These are phyloP conservation scores for Leptinotarsa juncta DNA, from an alignment of 2,888 invertebrate species.

Conservation along the genomic window DNA sequence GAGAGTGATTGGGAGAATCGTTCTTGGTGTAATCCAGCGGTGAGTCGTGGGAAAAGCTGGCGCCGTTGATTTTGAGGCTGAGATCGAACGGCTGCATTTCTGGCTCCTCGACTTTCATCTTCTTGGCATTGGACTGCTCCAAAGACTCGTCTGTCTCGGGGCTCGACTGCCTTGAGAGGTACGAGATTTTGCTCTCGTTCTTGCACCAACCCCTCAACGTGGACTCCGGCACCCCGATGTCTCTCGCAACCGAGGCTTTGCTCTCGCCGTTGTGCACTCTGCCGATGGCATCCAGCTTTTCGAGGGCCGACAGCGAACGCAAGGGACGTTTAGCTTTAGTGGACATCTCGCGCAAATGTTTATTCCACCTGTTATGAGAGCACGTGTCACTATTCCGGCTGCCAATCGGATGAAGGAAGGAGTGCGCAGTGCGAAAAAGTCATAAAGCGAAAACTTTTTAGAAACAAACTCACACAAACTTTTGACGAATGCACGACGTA, in stretches of 20 bases:
- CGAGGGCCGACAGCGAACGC: constrained; percentile 79
- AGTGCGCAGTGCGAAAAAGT: constrained; percentile 62
- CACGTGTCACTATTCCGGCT: constrained; percentile 55
- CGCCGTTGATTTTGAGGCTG: constrained; percentile 52
- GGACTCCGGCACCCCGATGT: constrained; percentile 88
- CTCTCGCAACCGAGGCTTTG: constrained; percentile 86
- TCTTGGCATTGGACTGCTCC: constrained; percentile 57
- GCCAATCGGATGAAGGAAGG: constrained; percentile 55
- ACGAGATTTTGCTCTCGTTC: constrained; percentile 81
- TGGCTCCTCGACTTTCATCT: constrained; percentile 53
- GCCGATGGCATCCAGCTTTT: constrained; percentile 85
- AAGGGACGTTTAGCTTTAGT: constrained; percentile 82
- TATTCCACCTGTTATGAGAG: constrained; percentile 29
- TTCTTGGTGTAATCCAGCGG: constrained; percentile 39
- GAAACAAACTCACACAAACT: constrained; percentile 58
- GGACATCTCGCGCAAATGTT: constrained; percentile 66
- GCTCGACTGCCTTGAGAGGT: constrained; percentile 78
- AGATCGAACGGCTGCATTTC: constrained; percentile 59
- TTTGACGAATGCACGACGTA: constrained; percentile 57
- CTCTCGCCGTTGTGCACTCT: constrained; percentile 87
- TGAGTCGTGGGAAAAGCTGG: constrained; percentile 43
- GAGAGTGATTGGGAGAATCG: constrained; percentile 63
- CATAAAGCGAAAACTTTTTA: constrained; percentile 54
- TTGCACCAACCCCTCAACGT: constrained; percentile 91
- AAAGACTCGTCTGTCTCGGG: constrained; percentile 76